A percentile compares a stretch with the other conserved stretches of the same genome.
phyloP scores from a whole-genome alignment of 2,113 vertebrate species.

The Struthio camelus region DNA sequence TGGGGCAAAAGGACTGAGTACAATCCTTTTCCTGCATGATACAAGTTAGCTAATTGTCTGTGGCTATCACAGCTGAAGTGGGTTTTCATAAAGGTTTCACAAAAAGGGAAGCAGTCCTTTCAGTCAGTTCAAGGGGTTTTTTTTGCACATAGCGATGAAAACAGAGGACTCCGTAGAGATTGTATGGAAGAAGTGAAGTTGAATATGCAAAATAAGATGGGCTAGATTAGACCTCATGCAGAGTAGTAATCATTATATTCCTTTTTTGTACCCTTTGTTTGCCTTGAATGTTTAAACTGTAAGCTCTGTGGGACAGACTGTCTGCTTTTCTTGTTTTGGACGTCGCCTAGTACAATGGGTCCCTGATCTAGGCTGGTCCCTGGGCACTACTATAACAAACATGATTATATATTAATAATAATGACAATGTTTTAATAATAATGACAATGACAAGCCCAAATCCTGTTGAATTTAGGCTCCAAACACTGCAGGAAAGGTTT shows the following conservation, averaged over 20 bases:
- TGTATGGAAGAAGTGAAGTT: neutral
- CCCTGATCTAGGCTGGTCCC: neutral
- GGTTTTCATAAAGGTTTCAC: neutral
- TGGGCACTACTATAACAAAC: neutral
- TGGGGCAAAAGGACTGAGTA: fast-evolving
- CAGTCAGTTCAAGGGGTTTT: neutral
- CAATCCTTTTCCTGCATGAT: neutral
- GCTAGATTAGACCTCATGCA: neutral
- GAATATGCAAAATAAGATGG: neutral
- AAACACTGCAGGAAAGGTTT: neutral
- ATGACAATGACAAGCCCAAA: neutral
- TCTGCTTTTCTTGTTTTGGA: neutral
- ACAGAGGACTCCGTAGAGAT: neutral
- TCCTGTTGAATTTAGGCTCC: neutral
- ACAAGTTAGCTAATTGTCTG: neutral
- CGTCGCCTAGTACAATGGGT: neutral
- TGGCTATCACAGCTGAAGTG: neutral
- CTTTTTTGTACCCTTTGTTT: neutral
- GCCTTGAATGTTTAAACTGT: neutral
- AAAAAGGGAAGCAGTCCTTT: neutral
- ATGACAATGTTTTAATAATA: neutral
- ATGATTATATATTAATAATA: neutral
- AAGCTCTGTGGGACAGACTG: neutral
- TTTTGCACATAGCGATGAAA: neutral
- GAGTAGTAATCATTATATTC: neutral